A percentile compares a stretch with the other conserved stretches of the same genome.
These are phyloP conservation scores for Philaethria dido DNA, from an alignment of 2,888 invertebrate species.

Conservation along the genomic window DNA sequence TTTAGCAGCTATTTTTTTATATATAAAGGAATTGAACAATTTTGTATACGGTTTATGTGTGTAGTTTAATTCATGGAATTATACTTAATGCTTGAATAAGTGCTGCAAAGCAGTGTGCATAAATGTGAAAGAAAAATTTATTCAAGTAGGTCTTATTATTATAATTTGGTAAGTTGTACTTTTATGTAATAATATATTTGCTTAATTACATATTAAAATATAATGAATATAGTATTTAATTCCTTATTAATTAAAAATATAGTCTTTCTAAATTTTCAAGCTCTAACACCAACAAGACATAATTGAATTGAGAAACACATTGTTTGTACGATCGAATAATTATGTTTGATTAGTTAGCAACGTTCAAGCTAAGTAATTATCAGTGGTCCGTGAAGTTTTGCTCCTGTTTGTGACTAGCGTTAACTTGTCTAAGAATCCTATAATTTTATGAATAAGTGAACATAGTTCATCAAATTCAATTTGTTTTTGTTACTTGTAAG, in stretches of 20 bases:
- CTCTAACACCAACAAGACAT: neutral
- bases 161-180: conserved; percentile 14
- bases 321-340: neutral
- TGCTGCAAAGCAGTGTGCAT: conserved; percentile 13
- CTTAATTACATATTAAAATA: too few species aligned
- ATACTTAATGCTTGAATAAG: conserved; percentile 12
- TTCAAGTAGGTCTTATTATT: conserved; percentile 4
- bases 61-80: conserved; percentile 20
- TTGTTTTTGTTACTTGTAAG: neutral
- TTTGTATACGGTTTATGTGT: conserved; percentile 7
- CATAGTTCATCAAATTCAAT: neutral
- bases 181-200: neutral
- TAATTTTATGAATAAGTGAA: neutral
- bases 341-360: conserved; percentile 21
- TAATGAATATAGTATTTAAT: too few species aligned
- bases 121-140: conserved; percentile 19
- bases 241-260: neutral
- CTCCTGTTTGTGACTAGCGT: conserved; percentile 24
- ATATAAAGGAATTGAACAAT: neutral
- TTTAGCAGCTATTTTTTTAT: neutral
- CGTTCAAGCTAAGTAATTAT: conserved; percentile 30
- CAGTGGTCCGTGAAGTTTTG: conserved; percentile 28
- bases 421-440: neutral
- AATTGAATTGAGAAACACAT: neutral
- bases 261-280: neutral